Evolutionary conservation across 2,797 vertebrate species (phyloP).

Genomic region (Peromyscus attwateri): DNA sequence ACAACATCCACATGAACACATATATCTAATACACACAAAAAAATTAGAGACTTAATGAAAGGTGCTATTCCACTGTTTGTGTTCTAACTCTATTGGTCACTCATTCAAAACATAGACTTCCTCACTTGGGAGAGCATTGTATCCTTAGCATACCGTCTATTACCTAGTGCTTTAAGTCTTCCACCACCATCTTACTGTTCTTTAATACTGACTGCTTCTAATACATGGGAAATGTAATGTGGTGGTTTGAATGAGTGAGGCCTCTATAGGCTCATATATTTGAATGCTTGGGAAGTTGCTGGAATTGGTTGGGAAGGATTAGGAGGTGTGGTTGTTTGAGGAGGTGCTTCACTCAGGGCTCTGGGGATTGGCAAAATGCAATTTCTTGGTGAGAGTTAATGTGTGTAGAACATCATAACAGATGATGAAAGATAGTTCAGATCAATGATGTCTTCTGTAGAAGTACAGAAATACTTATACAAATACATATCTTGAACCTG

Average conservation of each 20-base stretch:
- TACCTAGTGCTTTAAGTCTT: neutral
- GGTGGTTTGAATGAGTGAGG: neutral
- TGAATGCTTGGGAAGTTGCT: neutral
- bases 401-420: neutral
- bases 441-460: neutral
- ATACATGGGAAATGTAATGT: neutral
- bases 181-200: neutral
- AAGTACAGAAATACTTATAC: neutral
- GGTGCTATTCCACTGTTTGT: no score
- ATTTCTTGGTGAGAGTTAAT: neutral
- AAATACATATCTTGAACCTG: neutral
- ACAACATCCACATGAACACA: neutral
- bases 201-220: neutral
- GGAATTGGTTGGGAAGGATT: neutral
- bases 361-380: neutral
- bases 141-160: neutral
- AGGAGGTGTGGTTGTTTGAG: neutral
- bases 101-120: neutral
- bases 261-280: neutral
- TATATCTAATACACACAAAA: neutral
- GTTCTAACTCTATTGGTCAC: neutral
- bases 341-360: neutral
- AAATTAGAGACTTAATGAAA: neutral
- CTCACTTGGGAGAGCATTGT: neutral
- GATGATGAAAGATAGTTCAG: neutral